These are phyloP conservation scores for Cantharis rufa DNA, from an alignment of 2,888 invertebrate genomes.

Conservation along the genomic window DNA sequence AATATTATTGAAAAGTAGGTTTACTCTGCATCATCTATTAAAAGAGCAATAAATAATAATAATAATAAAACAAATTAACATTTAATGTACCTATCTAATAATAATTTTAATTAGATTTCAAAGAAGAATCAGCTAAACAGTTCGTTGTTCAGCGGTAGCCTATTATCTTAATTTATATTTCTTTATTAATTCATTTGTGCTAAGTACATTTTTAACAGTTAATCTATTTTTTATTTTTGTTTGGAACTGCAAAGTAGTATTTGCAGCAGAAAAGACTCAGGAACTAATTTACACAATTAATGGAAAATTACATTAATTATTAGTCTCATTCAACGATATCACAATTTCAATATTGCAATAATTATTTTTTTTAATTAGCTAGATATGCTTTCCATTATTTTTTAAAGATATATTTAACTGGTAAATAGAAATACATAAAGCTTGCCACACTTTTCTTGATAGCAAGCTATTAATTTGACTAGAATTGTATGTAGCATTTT, in stretches of 20 bases:
- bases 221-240: conserved; percentile 32
- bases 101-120: conserved; percentile 10
- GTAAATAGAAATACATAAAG: conserved; percentile 30
- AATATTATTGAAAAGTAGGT: conserved; percentile 46
- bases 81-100: conserved; percentile 17
- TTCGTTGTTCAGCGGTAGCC: conserved; percentile 48
- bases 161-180: conserved; percentile 22
- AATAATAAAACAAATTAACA: conserved; percentile 10
- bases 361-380: conserved; percentile 49
- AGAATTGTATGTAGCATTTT: conserved; percentile 30
- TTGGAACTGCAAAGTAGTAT: conserved; percentile 33
- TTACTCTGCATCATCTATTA: conserved; percentile 44
- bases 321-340: conserved; percentile 58
- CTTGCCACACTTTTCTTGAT: conserved; percentile 24
- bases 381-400: conserved; percentile 54
- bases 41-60: conserved; percentile 49
- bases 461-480: conserved; percentile 34
- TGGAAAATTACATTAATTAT: conserved; percentile 53
- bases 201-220: conserved; percentile 48
- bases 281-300: conserved; percentile 53
- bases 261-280: conserved; percentile 42
- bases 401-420: conserved; percentile 31
- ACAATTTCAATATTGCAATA: conserved; percentile 58
- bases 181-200: conserved; percentile 51
- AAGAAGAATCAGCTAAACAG: conserved; percentile 32